Base-by-base conservation (phyloP, 2,888 invertebrate genomes). In the Rhogogaster chlorosoma region DNA sequence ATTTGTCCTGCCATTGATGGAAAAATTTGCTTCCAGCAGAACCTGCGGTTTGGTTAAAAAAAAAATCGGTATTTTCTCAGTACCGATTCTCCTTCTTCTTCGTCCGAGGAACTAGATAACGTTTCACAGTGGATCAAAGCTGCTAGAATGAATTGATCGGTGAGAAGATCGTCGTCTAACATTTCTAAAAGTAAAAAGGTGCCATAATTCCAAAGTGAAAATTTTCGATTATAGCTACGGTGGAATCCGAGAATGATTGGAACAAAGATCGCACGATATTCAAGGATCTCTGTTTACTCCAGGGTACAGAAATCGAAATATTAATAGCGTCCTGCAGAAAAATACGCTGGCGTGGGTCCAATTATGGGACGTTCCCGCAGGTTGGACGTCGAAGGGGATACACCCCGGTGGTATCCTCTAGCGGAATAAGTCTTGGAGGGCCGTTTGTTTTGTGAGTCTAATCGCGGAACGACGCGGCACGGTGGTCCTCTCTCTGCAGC, bases 391-490 rank as follows among this genome's bases (percentile, higher is more conserved):
- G 36, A 80, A 38, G 80, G 36, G 64, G 38, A 42, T 38, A 45
- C 42, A 49, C 29, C 67, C 45, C 67, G 67, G 70, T 83, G 45
- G 83, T 42, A 57, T 42, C 83, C 83, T 61, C 38, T 29, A 57
- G 80, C 80, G 61, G 45, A 83, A 83, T 53, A 53, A 70, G 70
- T 83, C 83, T 90, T 90, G 91, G 90, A 92, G 91, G 92, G 91
- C 92, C 93, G 93, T 93, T 93, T 92, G 93, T 93, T 93, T 93
- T 93, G 93, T 93, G 91, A 93, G 93, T 93, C 93, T 93, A 93
- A 93, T 93, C 93, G 93, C 92, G 91, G 91, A 92, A 91, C 91
- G 90, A 90, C 92, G 92, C 93, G 90, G 91, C 83, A 83, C 91
- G 93, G 93, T 93, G 93, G 93, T 93, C 93, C 91, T 92, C 91